These are phyloP conservation scores for Solenodon paradoxus DNA, from an alignment of 2,113 vertebrate genomes.

Conservation along the genomic window DNA sequence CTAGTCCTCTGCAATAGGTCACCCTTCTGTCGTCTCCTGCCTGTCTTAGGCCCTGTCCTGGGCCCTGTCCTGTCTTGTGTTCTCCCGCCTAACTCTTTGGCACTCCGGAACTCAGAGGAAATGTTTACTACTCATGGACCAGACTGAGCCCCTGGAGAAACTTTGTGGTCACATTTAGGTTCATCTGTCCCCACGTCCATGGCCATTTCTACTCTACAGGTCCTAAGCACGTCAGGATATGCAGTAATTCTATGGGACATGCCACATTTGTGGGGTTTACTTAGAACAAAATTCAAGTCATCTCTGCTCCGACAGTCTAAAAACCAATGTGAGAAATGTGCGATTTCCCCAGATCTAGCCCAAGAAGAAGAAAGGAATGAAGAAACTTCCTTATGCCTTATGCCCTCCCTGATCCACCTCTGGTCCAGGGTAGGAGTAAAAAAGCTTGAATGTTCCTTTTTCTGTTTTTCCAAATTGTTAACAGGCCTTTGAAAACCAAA, in stretches of 20 bases:
- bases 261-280: too few relatives aligned
- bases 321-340: neutral
- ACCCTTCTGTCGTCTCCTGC: neutral
- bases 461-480: neutral
- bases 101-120: neutral
- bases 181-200: accelerated
- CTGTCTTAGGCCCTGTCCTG: neutral
- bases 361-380: neutral
- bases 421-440: neutral
- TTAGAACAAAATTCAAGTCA: neutral
- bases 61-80: neutral
- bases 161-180: neutral
- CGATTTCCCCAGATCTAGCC: neutral
- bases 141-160: neutral
- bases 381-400: too few relatives aligned
- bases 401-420: neutral
- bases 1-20: neutral
- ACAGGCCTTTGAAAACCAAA: neutral
- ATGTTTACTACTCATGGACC: too few relatives aligned
- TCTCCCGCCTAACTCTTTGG: neutral
- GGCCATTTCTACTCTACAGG: neutral
- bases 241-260: neutral
- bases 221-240: neutral
- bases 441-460: neutral
- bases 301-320: neutral